These are phyloP conservation scores for Liasis olivaceus DNA, from an alignment of 2,797 vertebrate genomes.

Conservation along the genomic window DNA sequence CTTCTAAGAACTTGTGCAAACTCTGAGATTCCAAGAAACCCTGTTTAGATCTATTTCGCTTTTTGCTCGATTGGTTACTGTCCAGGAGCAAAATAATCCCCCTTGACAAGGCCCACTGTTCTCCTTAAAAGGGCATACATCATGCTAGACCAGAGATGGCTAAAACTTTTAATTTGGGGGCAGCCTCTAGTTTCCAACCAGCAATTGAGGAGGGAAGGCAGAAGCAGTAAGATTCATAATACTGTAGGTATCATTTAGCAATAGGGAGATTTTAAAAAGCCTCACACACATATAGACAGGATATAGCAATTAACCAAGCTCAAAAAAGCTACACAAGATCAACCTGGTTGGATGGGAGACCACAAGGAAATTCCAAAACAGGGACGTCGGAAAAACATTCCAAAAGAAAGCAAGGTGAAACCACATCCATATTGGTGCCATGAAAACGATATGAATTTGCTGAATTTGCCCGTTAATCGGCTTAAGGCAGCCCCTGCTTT, in stretches of 20 bases:
- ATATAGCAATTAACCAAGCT: too few relatives aligned
- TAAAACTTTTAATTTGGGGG: background rate
- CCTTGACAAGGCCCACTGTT: background rate
- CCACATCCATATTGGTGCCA: too few relatives aligned
- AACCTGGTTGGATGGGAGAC: too few relatives aligned
- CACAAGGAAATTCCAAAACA: too few relatives aligned
- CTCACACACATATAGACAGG: background rate
- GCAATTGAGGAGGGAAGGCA: background rate
- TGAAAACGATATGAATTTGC: too few relatives aligned
- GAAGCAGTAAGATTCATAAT: background rate
- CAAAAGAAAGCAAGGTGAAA: too few relatives aligned
- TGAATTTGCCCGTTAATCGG: too few relatives aligned
- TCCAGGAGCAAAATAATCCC: accelerated
- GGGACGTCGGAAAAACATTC: too few relatives aligned
- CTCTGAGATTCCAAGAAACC: background rate
- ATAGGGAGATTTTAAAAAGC: background rate
- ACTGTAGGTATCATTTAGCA: background rate
- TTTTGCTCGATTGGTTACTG: background rate
- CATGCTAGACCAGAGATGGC: background rate
- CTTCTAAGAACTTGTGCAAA: accelerated
- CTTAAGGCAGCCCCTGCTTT: too few relatives aligned
- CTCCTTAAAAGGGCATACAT: conserved; percentile 6
- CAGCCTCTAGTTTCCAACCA: background rate
- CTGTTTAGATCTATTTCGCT: background rate
- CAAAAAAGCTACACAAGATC: too few relatives aligned